phyloP scores from a whole-genome alignment of 2,113 vertebrate species.

The Copsychus sechellarum region DNA sequence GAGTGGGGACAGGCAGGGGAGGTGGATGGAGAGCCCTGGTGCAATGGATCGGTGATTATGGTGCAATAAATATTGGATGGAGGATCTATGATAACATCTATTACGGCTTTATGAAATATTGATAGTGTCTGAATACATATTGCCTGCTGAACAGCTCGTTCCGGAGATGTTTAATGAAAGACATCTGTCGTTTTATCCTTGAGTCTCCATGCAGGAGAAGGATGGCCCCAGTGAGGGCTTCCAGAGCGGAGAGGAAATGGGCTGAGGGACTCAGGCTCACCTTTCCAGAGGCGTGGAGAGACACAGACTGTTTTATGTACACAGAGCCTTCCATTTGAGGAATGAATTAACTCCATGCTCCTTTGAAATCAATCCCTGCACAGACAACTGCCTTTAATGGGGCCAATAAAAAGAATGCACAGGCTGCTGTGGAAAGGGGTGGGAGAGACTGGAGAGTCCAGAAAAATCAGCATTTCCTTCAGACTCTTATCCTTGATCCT shows the following conservation, averaged over 20 bases:
- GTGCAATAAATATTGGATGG: slow-evolving; percentile 64
- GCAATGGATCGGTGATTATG: slow-evolving; percentile 32
- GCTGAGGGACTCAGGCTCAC: not conserved
- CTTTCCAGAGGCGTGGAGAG: not conserved
- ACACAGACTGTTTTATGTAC: not conserved
- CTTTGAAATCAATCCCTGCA: not conserved
- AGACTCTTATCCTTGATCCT: not conserved
- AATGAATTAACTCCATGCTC: not conserved
- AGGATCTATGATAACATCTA: slow-evolving; percentile 70
- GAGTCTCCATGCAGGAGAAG: slow-evolving; percentile 18
- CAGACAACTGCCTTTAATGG: not conserved
- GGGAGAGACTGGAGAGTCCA: not conserved
- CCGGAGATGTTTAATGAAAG: slow-evolving; percentile 71
- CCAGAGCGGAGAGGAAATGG: not conserved
- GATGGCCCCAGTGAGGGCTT: not conserved
- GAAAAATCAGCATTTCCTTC: not conserved
- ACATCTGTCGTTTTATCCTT: slow-evolving; percentile 66
- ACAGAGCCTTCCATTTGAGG: not conserved
- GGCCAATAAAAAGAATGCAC: not conserved
- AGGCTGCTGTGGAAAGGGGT: not conserved
- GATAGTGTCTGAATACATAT: slow-evolving; percentile 67
- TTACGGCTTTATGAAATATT: slow-evolving; percentile 71
- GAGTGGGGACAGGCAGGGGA: not conserved
- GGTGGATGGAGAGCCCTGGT: not conserved
- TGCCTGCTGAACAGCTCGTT: slow-evolving; percentile 67